phyloP scores from a whole-genome alignment of 1,140 invertebrate genomes.

The Drosophila teissieri region DNA sequence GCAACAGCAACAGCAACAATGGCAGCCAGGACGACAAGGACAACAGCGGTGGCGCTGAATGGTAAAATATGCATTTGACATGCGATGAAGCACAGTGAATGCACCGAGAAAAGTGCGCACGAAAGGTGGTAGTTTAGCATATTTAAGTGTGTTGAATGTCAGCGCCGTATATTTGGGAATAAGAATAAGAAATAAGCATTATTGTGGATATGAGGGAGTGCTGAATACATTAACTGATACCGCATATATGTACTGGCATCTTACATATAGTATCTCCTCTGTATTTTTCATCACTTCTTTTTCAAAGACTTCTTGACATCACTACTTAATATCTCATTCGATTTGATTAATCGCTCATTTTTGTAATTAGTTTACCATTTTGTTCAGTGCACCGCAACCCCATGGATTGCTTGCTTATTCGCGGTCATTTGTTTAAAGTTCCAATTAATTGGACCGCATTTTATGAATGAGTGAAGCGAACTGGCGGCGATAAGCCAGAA shows the following conservation, averaged over 20 bases:
- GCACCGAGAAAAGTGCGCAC: constrained; percentile 21
- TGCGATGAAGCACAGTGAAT: constrained; percentile 63
- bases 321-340: no score
- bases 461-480: constrained; percentile 26
- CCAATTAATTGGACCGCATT: constrained; percentile 55
- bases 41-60: constrained; percentile 39
- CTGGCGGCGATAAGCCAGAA: constrained; percentile 37
- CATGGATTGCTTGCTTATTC: constrained; percentile 29
- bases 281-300: no score
- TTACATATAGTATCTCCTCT: no score
- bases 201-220: no score
- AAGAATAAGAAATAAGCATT: no score
- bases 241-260: no score
- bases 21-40: constrained; percentile 24
- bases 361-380: not conserved
- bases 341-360: not conserved
- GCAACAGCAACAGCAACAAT: constrained; percentile 11
- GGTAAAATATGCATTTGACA: constrained; percentile 79
- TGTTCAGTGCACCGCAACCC: constrained; percentile 9
- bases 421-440: constrained; percentile 57
- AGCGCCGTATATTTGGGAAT: not conserved
- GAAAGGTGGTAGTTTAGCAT: constrained; percentile 19
- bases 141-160: not conserved
- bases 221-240: no score
- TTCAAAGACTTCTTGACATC: no score